These are phyloP conservation scores for Cecropterus lyciades DNA, from an alignment of 1,140 invertebrate genomes.

Conservation along the genomic window DNA sequence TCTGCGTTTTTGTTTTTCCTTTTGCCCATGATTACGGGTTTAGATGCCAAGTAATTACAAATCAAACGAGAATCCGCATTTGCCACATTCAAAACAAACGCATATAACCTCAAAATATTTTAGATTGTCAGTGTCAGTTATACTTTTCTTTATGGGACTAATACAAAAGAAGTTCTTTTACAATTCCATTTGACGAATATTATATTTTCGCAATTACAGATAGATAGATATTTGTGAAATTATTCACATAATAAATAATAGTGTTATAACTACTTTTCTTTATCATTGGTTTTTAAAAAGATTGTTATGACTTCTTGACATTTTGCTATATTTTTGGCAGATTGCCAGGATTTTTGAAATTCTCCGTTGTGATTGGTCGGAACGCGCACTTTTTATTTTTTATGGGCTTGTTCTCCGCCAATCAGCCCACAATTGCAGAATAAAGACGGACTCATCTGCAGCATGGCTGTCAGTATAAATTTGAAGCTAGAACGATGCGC, in stretches of 20 bases:
- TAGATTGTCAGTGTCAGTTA: too few relatives aligned
- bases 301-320: conserved; percentile 16
- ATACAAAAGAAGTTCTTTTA: too few relatives aligned
- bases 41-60: background rate
- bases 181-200: too few relatives aligned
- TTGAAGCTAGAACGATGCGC: conserved; percentile 91
- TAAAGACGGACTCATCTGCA: conserved; percentile 91
- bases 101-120: background rate
- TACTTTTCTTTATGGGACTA: too few relatives aligned
- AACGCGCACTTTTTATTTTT: conserved; percentile 60
- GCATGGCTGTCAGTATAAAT: conserved; percentile 96
- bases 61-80: background rate
- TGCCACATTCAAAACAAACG: background rate
- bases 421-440: conserved; percentile 86
- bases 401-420: conserved; percentile 78
- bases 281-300: too few relatives aligned
- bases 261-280: too few relatives aligned
- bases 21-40: conserved; percentile 55
- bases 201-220: too few relatives aligned
- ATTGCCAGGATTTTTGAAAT: conserved; percentile 62
- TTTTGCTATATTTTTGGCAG: conserved; percentile 51
- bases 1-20: conserved; percentile 67
- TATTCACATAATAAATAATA: too few relatives aligned
- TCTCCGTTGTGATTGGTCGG: conserved; percentile 66
- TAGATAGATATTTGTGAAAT: too few relatives aligned